These are phyloP conservation scores for Pollenia angustigena DNA, from an alignment of 2,888 invertebrate genomes.

Conservation along the genomic window DNA sequence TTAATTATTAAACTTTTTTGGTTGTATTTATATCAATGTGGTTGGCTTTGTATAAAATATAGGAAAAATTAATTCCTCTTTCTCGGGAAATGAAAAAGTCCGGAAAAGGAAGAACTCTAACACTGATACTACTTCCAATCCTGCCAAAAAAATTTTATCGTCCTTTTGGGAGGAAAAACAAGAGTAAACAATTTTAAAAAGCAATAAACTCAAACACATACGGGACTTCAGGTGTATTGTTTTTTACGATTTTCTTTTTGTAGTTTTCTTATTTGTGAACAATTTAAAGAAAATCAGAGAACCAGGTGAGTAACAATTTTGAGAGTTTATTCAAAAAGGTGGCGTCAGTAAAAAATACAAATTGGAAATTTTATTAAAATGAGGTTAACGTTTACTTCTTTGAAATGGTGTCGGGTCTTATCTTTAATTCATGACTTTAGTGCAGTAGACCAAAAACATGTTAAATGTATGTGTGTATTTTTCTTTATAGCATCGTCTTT, in stretches of 20 bases:
- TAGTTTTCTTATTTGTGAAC: not conserved
- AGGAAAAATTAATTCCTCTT: no score
- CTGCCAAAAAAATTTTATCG: no score
- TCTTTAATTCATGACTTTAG: slow-evolving; percentile 21
- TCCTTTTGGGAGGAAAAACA: not conserved
- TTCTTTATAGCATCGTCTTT: not conserved
- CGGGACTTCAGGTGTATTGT: slow-evolving; percentile 19
- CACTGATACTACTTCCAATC: no score
- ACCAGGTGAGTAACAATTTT: no score
- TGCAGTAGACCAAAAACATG: not conserved
- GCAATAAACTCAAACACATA: slow-evolving; percentile 30
- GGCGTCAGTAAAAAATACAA: not conserved
- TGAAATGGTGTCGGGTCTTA: not conserved
- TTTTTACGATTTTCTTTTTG: slow-evolving; percentile 22
- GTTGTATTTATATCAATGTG: no score
- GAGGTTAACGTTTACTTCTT: not conserved
- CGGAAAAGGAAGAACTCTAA: no score
- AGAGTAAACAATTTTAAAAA: not conserved
- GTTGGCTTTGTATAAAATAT: no score
- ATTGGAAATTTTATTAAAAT: slow-evolving; percentile 11
- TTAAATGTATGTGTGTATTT: not conserved
- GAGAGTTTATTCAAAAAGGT: not conserved
- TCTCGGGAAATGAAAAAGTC: no score
- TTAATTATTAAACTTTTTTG: no score
- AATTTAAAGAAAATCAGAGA: no score